Evolutionary conservation across 1,140 invertebrate species (phyloP), one percentile per base, ranked within the genome.

Genomic region (Scylla paramamosain): DNA sequence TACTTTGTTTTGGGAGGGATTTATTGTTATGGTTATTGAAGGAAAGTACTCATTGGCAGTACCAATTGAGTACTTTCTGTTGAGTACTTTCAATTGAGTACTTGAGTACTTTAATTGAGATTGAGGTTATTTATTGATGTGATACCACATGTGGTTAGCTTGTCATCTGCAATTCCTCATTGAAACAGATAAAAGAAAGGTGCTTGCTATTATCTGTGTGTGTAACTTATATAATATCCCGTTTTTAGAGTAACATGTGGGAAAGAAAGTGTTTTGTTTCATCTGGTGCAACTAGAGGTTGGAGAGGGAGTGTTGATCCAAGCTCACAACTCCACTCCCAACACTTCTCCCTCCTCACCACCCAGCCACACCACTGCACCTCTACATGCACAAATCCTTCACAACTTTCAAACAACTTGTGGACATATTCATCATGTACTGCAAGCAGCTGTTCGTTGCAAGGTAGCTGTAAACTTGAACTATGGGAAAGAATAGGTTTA

Each of bases 241-340:
- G 10, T 59, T 96, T 96, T 77, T 95, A 97, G 97, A 89, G 92
- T 97, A 77, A 96, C 96, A 83, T 93, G 96, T 91, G 97, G 97
- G 25, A 91, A 46, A 59, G 96, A 96, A 20, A 97, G 96, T 88
- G 96, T 96, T 59, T 95, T 97, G 91, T 96, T 97, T 89, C 96
- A 97, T 88, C 96, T 97, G 95, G 95, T 97, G 20, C 96, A 97
- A 92, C 93, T 97, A 82, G 97, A 97, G 94, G 96, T 96, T 52
- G 95, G 96, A 29, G 96, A 97, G 84, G 97, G 97, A n/a, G 96
- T 97, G 1, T 95, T 97, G 90, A 96, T 97, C 20, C 96, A 96
- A 52, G 96, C 97, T 39, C 77, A 94, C 96, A 96, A 83, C 16
- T 91, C 95, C n/a, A 29, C 52, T 20, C 67, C 83, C 16, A 87